These are phyloP conservation scores for Macaria liturata DNA, from an alignment of 2,888 invertebrate species.

Conservation along the genomic window DNA sequence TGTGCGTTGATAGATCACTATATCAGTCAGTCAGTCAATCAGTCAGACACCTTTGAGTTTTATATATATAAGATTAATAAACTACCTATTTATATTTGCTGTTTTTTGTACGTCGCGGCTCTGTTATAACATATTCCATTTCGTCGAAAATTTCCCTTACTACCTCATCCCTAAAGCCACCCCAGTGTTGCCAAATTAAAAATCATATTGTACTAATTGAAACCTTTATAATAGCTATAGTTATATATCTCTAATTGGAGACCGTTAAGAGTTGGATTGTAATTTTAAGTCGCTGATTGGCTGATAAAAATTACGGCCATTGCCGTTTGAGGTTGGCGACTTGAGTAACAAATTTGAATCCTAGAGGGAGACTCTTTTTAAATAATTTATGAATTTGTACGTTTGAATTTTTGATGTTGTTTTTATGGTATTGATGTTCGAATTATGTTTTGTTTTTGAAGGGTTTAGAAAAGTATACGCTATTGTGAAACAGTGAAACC, in stretches of 20 bases:
- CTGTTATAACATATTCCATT: too few relatives aligned
- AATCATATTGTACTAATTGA: constrained; percentile 43
- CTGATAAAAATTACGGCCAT: constrained; percentile 20
- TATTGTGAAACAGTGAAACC: too few relatives aligned
- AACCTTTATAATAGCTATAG: constrained; percentile 35
- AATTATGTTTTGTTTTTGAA: background rate
- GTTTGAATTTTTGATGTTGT: background rate
- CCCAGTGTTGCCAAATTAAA: constrained; percentile 54
- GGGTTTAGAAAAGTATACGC: too few relatives aligned
- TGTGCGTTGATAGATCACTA: too few relatives aligned
- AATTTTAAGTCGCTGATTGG: constrained; percentile 26
- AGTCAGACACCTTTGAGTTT: too few relatives aligned
- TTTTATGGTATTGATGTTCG: background rate
- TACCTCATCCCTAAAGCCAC: background rate
- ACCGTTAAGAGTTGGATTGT: constrained; percentile 25
- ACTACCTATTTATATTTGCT: too few relatives aligned
- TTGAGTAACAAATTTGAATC: constrained; percentile 2
- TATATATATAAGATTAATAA: too few relatives aligned
- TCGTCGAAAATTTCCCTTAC: too few relatives aligned
- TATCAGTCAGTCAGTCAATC: too few relatives aligned
- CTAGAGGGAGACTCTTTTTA: constrained; percentile 1
- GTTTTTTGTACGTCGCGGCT: too few relatives aligned
- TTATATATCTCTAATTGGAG: constrained; percentile 36
- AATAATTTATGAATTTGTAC: constrained; percentile 1
- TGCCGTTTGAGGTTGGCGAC: background rate